Evolutionary conservation across 2,888 invertebrate genomes (phyloP).

Genomic region (Rhingia campestris): DNA sequence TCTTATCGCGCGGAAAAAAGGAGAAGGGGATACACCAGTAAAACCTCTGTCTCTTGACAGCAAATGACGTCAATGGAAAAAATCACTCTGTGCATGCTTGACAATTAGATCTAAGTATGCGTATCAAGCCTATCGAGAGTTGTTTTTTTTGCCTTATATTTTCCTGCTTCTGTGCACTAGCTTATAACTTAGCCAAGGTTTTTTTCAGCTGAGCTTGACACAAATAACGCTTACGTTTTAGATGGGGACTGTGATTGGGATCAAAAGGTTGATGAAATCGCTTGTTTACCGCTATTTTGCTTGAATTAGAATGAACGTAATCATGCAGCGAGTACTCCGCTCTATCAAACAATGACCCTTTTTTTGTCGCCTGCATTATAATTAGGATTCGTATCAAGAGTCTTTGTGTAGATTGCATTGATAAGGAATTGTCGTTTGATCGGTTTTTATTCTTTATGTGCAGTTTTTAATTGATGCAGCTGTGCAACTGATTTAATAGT

Average conservation of each 20-base stretch:
- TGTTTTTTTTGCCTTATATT: constrained; percentile 1
- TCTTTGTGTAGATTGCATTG: not conserved
- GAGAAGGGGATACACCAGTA: constrained; percentile 4
- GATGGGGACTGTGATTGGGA: not conserved
- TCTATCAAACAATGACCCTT: not conserved
- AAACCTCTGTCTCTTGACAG: constrained; percentile 32
- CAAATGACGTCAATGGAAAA: constrained; percentile 63
- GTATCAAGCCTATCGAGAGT: not conserved
- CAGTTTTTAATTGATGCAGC: no score
- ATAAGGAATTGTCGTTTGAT: not conserved
- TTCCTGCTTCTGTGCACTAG: not conserved
- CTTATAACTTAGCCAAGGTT: constrained; percentile 1
- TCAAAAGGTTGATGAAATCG: not conserved
- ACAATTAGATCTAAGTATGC: not conserved
- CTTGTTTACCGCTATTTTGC: not conserved
- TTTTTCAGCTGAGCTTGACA: constrained; percentile 25
- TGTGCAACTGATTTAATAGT: no score
- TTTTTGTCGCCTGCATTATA: not conserved
- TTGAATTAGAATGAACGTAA: not conserved
- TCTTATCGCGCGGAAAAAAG: constrained; percentile 45
- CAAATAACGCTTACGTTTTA: not conserved
- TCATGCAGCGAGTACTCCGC: not conserved
- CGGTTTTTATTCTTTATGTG: no score
- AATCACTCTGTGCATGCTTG: constrained; percentile 17
- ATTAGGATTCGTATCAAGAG: not conserved